Evolutionary conservation across 2,113 vertebrate genomes (phyloP), one percentile per base, ranked within the genome.

Genomic region (Abramis brama): DNA sequence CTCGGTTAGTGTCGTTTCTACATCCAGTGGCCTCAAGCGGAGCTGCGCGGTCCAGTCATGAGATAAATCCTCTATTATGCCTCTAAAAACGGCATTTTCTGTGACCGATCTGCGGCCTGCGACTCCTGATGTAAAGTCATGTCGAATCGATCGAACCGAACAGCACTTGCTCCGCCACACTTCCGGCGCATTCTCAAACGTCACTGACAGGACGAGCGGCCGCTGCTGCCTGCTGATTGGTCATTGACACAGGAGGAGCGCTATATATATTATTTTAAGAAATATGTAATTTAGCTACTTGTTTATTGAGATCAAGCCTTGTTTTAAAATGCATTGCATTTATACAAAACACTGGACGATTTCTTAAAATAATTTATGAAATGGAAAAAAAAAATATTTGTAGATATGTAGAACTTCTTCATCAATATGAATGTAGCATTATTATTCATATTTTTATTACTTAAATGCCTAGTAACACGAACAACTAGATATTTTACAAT

Each of bases 121-220:
- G 33, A 21, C 25, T 33, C 21, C 39, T 17, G 5, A 9, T 17
- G 30, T 9, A 86, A 83, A 66, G 50, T 50, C 82, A 86, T 50
- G 39, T 27, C 21, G 75, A 77, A 27, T 27, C 21, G 75, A 77
- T 5, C 19, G 4, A 13, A 1, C 8, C 15, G 47, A n/a, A 5
- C 1, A n/a, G 5, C 1, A 43, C 43, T 43, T 43, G 2, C 19
- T 60, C 6, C 23, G 11, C 36, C 12, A 50, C 52, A 85, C 83
- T 88, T 88, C 87, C 87, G 87, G 77, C 85, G 85, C 87, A 23
- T 70, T 12, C 25, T 33, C 9, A 5, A 0, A 70, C 87, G 87
- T 83, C 87, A 88, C 39, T 6, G 45, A 57, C 6, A n/a, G 13
- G 6, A 6, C 27, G 55, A 50, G 60, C 36, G 19, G 36, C 50